Evolutionary conservation across 2,888 invertebrate genomes (phyloP).

Genomic region (Yponomeuta malinellus): DNA sequence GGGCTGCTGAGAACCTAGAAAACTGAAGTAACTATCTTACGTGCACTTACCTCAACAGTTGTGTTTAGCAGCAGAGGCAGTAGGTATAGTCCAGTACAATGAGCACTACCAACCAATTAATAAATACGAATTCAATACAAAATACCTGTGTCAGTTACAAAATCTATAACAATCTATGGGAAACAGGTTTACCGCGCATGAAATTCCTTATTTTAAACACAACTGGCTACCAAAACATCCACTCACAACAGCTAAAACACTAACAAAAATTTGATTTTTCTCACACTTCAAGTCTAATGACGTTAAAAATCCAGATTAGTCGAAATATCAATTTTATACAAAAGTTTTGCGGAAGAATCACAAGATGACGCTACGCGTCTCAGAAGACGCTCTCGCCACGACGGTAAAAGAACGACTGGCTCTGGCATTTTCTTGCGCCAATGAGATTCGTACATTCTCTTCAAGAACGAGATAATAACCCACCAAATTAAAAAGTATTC

Average conservation of each 20-base stretch:
- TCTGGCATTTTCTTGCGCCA: slow-evolving; percentile 13
- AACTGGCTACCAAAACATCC: background rate
- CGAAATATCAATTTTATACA: background rate
- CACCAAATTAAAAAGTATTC: slow-evolving; percentile 5
- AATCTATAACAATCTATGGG: slow-evolving; percentile 5
- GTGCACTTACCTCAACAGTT: too few relatives aligned
- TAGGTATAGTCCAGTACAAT: background rate
- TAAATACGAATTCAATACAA: too few relatives aligned
- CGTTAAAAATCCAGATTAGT: background rate
- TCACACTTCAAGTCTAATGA: slow-evolving; percentile 1
- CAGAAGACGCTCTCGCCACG: background rate
- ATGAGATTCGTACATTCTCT: slow-evolving; percentile 13
- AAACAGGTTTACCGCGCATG: slow-evolving; percentile 11
- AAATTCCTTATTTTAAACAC: slow-evolving; percentile 10
- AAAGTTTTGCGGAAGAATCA: background rate
- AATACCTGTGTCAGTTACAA: background rate
- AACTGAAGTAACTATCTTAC: too few relatives aligned
- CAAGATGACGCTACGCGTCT: slow-evolving; percentile 3
- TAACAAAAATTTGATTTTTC: background rate
- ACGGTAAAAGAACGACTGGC: slow-evolving; percentile 11
- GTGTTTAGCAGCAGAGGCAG: background rate
- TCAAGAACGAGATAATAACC: slow-evolving; percentile 10
- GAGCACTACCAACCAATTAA: too few relatives aligned
- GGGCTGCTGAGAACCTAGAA: too few relatives aligned
- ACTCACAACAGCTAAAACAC: slow-evolving; percentile 1